Base-by-base conservation (phyloP, 1,140 invertebrate genomes). In the Drosophila dunni region DNA sequence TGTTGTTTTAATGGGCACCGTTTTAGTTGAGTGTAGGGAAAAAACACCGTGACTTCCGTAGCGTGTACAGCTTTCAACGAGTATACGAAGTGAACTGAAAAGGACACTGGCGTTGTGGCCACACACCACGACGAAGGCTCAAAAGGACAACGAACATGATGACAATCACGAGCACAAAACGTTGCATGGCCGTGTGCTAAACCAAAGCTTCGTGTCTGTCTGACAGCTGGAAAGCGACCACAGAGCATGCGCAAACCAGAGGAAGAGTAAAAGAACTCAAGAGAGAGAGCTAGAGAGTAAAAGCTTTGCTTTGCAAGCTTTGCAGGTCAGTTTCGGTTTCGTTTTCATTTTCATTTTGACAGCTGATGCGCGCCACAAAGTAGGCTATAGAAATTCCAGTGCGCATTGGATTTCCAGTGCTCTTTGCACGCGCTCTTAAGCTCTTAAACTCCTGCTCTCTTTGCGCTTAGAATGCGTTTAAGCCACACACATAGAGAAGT, bases 61-160 rank as follows among this genome's bases (percentile, higher is more conserved):
- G 66, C 84, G 69, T 83, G 85, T 68, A 81, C 90, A 90, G 82
- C 78, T 91, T 86, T 75, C 90, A 73, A 85, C 78, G 85, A 91
- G 79, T 82, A 81, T 79, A 83, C 85, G 83, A 89, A 85, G 81
- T 84, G 76, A 69, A 91, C 90, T 91, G 82, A 80, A 63, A 62
- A 77, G 69, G 62, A 65, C 56, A 61, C 74, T 20, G 48, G 60
- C 60, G 54, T 44, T 24, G 33, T 45, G 38, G 64, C 62, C 44
- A 50, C 44, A 50, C 42, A 68, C 58, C 61, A 66, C 38, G 65
- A 72, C 45, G 61, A 71, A 29, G 34, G 51, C 60, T 3, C 53
- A 11, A 40, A 29, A 50, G 33, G 13, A 10, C 29, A 50, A 75
- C 73, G 68, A 75, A 64, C 44, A 40, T 51, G 50, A 54, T 8